Evolutionary conservation across 1,140 invertebrate genomes (phyloP).

Genomic region (Ruditapes philippinarum): DNA sequence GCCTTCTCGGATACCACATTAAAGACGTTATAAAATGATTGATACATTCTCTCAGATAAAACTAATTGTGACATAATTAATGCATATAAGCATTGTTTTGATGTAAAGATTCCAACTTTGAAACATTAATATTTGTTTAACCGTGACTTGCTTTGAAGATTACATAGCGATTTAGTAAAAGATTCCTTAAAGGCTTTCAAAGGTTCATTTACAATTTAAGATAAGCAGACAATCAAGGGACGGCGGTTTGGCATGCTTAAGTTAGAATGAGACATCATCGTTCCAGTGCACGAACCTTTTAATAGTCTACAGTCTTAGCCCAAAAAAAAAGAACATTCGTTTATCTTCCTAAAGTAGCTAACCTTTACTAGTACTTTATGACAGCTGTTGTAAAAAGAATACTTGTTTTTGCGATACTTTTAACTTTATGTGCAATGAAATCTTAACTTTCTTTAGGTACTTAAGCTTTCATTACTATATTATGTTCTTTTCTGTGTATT

Average conservation of each 20-base stretch:
- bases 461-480: too few species aligned
- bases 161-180: background rate
- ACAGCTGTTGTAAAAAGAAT: too few species aligned
- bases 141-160: background rate
- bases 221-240: background rate
- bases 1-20: background rate
- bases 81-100: background rate
- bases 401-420: too few species aligned
- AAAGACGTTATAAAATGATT: background rate
- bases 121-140: background rate
- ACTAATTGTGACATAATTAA: conserved; percentile 2
- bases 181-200: background rate
- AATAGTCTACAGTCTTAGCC: background rate
- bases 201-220: background rate
- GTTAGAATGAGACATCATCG: background rate
- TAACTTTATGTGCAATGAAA: too few species aligned
- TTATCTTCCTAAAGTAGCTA: too few species aligned
- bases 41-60: background rate
- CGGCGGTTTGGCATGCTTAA: too few species aligned
- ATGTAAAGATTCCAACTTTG: background rate
- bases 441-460: too few species aligned
- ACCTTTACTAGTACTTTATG: too few species aligned
- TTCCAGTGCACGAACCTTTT: background rate
- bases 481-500: too few species aligned
- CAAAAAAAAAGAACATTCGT: too few species aligned